Percentiles rank a stretch among this genome's conserved stretches.
phyloP scores from a whole-genome alignment of 1,140 invertebrate species.

The Leptinotarsa defecta region DNA sequence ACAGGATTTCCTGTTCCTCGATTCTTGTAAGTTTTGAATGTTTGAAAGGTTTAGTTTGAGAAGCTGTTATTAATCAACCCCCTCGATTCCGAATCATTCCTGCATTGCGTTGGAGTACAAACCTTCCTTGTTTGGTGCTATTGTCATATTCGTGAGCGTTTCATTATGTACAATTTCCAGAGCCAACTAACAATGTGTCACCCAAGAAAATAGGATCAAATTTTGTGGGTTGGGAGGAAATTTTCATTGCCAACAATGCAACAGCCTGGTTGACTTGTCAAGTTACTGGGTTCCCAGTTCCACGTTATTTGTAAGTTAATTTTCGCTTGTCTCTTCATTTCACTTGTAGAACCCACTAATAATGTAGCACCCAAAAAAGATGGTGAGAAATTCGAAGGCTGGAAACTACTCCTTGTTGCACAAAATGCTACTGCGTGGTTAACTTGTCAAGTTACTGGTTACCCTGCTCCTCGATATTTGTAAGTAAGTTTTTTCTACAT shows the following conservation, averaged over 20 bases:
- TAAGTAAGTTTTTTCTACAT: conserved; percentile 51
- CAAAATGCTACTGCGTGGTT: conserved; percentile 64
- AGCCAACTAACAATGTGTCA: conserved; percentile 58
- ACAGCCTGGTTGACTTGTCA: conserved; percentile 68
- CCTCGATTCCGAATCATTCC: too few relatives aligned
- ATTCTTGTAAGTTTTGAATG: conserved; percentile 62
- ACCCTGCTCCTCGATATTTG: conserved; percentile 71
- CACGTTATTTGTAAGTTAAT: conserved; percentile 66
- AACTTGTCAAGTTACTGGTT: conserved; percentile 70
- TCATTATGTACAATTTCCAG: conserved; percentile 57
- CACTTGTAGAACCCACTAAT: conserved; percentile 59
- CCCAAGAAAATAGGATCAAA: conserved; percentile 66
- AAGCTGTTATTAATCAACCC: too few relatives aligned
- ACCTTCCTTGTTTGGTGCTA: not conserved
- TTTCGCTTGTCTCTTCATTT: conserved; percentile 21
- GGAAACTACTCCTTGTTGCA: conserved; percentile 68
- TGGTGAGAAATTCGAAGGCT: conserved; percentile 68
- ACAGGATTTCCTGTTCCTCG: conserved; percentile 69
- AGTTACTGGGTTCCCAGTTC: conserved; percentile 69
- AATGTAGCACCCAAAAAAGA: conserved; percentile 64
- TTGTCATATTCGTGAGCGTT: not conserved
- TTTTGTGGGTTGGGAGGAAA: conserved; percentile 70
- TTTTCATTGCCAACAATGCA: conserved; percentile 63
- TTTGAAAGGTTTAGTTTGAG: too few relatives aligned
- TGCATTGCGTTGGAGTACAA: not conserved